Percentiles rank a stretch among this genome's conserved stretches.
Evolutionary conservation across 2,888 invertebrate genomes (phyloP).

Genomic region (Zhengitettix transpicula): DNA sequence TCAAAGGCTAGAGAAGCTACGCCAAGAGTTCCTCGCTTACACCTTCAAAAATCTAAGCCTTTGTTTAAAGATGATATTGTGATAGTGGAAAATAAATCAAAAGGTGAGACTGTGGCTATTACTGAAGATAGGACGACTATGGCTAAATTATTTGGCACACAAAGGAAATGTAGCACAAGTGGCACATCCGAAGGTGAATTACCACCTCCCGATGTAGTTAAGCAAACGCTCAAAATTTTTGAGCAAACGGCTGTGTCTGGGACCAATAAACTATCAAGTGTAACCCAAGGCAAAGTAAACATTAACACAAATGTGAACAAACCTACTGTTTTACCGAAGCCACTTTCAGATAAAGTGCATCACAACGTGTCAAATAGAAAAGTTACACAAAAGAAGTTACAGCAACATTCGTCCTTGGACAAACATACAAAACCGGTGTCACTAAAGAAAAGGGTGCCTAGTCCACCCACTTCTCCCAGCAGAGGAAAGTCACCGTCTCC

Average conservation of each 20-base stretch:
- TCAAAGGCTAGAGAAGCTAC: background rate
- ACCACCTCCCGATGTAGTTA: conserved; percentile 79
- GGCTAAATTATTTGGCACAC: conserved; percentile 2
- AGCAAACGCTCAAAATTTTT: conserved; percentile 69
- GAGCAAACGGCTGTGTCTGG: conserved; percentile 31
- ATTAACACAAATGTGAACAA: conserved; percentile 26
- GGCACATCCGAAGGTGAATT: conserved; percentile 53
- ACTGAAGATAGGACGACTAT: conserved; percentile 8
- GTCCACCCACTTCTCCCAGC: background rate
- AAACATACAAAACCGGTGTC: background rate
- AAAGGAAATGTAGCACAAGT: conserved; percentile 19
- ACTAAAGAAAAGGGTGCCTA: background rate
- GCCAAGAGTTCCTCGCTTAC: background rate
- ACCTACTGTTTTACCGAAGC: conserved; percentile 22
- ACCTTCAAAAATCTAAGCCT: conserved; percentile 4
- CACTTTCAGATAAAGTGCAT: conserved; percentile 15
- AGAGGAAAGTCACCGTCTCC: conserved; percentile 8
- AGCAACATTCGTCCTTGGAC: background rate
- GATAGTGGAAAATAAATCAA: conserved; percentile 19
- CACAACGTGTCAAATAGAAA: background rate
- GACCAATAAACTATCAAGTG: background rate
- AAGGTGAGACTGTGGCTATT: conserved; percentile 1
- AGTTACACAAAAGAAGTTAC: background rate
- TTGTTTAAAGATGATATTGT: conserved; percentile 20
- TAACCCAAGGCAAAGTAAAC: background rate